A percentile compares a stretch with the other conserved stretches of the same genome.
Evolutionary conservation across 2,797 vertebrate genomes (phyloP).

Genomic region (Austrolebias charrua): DNA sequence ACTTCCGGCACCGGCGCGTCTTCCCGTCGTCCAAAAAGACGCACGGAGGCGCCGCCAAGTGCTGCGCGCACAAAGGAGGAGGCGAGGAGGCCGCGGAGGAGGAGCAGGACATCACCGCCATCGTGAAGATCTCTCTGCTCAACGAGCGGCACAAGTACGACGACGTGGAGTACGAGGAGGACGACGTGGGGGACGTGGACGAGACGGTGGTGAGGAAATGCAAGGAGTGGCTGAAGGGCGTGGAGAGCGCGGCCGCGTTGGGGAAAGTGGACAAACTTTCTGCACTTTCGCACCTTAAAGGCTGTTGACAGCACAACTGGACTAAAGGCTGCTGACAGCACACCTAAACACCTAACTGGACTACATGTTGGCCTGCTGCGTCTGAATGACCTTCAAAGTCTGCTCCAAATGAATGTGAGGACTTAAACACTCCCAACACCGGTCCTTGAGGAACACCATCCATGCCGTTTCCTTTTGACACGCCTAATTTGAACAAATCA

Average conservation of each 20-base stretch:
- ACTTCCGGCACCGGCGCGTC: slow-evolving; percentile 73
- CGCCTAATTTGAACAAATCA: no score
- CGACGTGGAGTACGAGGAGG: slow-evolving; percentile 92
- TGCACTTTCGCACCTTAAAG: slow-evolving; percentile 84
- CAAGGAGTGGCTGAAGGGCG: slow-evolving; percentile 93
- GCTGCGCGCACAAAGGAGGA: slow-evolving; percentile 60
- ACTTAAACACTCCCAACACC: no score
- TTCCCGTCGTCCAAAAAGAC: slow-evolving; percentile 74
- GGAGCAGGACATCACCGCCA: slow-evolving; percentile 82
- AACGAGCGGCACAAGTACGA: slow-evolving; percentile 90
- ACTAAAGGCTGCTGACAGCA: no score
- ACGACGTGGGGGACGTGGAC: slow-evolving; percentile 82
- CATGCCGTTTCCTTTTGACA: no score
- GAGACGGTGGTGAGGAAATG: slow-evolving; percentile 90
- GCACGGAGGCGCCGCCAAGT: slow-evolving; percentile 73
- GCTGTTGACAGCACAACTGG: slow-evolving; percentile 82
- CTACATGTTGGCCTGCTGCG: neutral
- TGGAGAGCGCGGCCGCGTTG: slow-evolving; percentile 85
- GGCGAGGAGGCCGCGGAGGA: slow-evolving; percentile 66
- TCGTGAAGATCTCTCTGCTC: slow-evolving; percentile 87
- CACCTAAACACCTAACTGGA: neutral
- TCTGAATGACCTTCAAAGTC: neutral
- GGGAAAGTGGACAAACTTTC: slow-evolving; percentile 81
- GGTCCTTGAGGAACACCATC: no score
- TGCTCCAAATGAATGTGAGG: no score